Conservation (phyloP, 2,888 invertebrate genomes). For the Onthophagus sagittarius region DNA sequence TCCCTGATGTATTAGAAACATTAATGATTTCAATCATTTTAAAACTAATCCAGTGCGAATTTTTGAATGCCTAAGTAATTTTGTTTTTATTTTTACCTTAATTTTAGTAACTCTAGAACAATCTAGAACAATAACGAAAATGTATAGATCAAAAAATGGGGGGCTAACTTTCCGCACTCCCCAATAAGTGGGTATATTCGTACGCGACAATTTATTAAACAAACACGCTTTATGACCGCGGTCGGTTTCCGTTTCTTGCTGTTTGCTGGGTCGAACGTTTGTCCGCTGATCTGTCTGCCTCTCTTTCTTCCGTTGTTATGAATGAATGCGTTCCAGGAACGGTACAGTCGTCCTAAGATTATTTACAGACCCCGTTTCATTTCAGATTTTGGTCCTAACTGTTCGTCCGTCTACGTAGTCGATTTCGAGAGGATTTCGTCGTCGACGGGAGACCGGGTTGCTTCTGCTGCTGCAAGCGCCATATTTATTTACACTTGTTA, state of each 20-base stretch:
- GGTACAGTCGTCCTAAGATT: constrained; percentile 33
- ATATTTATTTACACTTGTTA: constrained; percentile 23
- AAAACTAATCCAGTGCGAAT: too few species aligned
- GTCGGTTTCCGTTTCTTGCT: not conserved
- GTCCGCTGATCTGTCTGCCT: constrained; percentile 20
- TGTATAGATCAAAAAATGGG: too few species aligned
- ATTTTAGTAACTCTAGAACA: too few species aligned
- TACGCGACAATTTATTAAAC: not conserved
- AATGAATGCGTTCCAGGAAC: constrained; percentile 38
- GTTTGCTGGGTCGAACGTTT: not conserved
- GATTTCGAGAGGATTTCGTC: not conserved
- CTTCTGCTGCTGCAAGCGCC: constrained; percentile 15
- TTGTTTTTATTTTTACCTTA: too few species aligned
- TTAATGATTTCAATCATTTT: too few species aligned
- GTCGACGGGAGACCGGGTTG: not conserved
- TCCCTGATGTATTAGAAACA: too few species aligned
- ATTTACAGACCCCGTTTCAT: constrained; percentile 18
- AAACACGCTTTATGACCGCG: not conserved
- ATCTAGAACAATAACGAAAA: too few species aligned
- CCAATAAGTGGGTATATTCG: not conserved
- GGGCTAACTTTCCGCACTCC: too few species aligned
- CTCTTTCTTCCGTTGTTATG: constrained; percentile 32
- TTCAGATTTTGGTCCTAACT: not conserved
- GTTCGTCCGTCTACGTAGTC: constrained; percentile 7
- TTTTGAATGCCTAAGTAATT: too few species aligned